These are phyloP conservation scores for Limenitis camilla DNA, from an alignment of 2,888 invertebrate species.

Conservation along the genomic window DNA sequence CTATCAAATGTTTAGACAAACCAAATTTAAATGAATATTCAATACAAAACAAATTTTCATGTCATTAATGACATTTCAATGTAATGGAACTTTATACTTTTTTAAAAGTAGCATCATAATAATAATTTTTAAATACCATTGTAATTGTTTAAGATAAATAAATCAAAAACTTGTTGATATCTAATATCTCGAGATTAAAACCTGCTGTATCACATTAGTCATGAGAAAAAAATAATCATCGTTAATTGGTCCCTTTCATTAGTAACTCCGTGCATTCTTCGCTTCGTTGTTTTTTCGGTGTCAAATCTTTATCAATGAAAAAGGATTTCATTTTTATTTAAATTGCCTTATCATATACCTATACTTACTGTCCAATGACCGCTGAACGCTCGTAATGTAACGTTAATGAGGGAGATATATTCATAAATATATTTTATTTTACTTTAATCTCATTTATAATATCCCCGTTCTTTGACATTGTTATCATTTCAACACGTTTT, in stretches of 20 bases:
- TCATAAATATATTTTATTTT: conserved; percentile 14
- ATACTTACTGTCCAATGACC: conserved; percentile 45
- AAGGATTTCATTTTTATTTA: conserved; percentile 72
- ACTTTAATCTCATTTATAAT: conserved; percentile 20
- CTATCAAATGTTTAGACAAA: too few relatives aligned
- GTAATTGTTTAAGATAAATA: not conserved
- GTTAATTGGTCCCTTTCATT: conserved; percentile 74
- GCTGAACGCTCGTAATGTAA: conserved; percentile 51
- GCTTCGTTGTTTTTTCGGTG: conserved; percentile 64
- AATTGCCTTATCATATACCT: conserved; percentile 59
- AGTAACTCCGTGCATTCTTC: conserved; percentile 68
- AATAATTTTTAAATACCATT: not conserved
- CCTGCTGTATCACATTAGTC: conserved; percentile 53
- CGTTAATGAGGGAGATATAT: conserved; percentile 35
- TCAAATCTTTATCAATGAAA: conserved; percentile 73
- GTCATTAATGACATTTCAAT: too few relatives aligned
- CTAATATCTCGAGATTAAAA: conserved; percentile 19
- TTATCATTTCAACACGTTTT: conserved; percentile 11
- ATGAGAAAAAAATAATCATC: conserved; percentile 69
- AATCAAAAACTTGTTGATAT: conserved; percentile 7
- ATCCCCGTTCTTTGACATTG: conserved; percentile 10
- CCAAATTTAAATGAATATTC: too few relatives aligned
- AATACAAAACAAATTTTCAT: too few relatives aligned
- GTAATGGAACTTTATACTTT: too few relatives aligned
- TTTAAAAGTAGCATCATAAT: too few relatives aligned